Percentiles rank a stretch among this genome's conserved stretches.
phyloP scores from a whole-genome alignment of 2,797 vertebrate genomes.

The Gastrophryne carolinensis region DNA sequence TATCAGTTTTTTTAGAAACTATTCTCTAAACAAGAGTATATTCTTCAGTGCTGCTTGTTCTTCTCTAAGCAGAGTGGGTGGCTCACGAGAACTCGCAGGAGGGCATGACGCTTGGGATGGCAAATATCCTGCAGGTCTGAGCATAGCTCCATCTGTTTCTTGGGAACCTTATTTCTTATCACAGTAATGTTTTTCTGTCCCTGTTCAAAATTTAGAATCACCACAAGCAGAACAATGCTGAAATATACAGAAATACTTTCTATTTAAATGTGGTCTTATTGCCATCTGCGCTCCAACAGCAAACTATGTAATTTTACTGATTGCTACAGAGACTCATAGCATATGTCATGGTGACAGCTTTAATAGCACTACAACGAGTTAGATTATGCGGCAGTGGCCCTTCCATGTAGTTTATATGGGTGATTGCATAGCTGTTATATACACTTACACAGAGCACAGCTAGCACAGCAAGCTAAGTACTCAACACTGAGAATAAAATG shows the following conservation, averaged over 20 bases:
- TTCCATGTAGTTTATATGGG: neutral
- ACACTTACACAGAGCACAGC: too few relatives aligned
- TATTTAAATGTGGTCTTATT: neutral
- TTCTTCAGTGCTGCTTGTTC: neutral
- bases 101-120: constrained; percentile 8
- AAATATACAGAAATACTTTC: neutral
- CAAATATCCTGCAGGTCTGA: constrained; percentile 18
- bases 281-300: neutral
- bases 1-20: neutral
- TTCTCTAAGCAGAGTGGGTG: neutral
- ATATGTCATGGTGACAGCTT: neutral
- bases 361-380: neutral
- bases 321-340: neutral
- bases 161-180: neutral
- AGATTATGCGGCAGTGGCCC: neutral
- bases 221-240: neutral
- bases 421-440: neutral
- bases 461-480: too few relatives aligned
- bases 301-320: neutral
- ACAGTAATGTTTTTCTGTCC: neutral
- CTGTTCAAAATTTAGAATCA: neutral
- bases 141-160: constrained; percentile 15
- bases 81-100: neutral
- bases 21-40: neutral
- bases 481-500: too few relatives aligned